Conservation (phyloP, 2,113 vertebrate genomes). For the Pelecanus crispus region DNA sequence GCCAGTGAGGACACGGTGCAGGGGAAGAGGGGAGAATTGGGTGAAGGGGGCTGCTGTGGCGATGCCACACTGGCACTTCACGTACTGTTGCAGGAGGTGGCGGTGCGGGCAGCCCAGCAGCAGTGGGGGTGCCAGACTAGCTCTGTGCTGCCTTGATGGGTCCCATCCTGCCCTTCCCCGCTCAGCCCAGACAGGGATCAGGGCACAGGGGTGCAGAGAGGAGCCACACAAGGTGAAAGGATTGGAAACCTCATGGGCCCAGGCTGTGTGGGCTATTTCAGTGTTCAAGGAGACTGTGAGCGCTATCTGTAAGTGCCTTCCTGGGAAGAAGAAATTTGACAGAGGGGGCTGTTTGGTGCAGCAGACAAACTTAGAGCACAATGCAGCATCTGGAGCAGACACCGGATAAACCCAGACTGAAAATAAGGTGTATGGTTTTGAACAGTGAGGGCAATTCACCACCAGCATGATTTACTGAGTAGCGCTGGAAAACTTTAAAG, state of each 20-base stretch:
- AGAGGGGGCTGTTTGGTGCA: fast-evolving
- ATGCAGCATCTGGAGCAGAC: neutral
- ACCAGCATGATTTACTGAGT: too few relatives aligned
- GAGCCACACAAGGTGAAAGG: neutral
- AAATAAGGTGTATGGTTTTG: fast-evolving
- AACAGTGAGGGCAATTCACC: neutral
- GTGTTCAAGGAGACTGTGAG: neutral
- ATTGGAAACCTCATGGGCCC: fast-evolving
- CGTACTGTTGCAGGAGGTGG: fast-evolving
- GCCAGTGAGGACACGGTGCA: fast-evolving
- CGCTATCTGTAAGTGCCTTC: fast-evolving
- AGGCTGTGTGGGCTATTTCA: fast-evolving
- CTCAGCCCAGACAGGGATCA: neutral
- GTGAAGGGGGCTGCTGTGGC: fast-evolving
- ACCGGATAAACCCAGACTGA: neutral
- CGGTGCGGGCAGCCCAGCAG: fast-evolving
- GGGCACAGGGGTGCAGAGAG: neutral
- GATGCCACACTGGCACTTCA: fast-evolving
- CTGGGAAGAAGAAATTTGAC: neutral
- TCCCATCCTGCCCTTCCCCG: fast-evolving
- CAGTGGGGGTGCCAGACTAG: too few relatives aligned
- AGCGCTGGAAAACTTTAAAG: neutral
- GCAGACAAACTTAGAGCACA: neutral
- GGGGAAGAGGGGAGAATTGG: fast-evolving
- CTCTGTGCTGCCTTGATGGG: fast-evolving